These are phyloP conservation scores for Hirudinaria manillensis DNA, from an alignment of 2,888 invertebrate species.

Conservation along the genomic window DNA sequence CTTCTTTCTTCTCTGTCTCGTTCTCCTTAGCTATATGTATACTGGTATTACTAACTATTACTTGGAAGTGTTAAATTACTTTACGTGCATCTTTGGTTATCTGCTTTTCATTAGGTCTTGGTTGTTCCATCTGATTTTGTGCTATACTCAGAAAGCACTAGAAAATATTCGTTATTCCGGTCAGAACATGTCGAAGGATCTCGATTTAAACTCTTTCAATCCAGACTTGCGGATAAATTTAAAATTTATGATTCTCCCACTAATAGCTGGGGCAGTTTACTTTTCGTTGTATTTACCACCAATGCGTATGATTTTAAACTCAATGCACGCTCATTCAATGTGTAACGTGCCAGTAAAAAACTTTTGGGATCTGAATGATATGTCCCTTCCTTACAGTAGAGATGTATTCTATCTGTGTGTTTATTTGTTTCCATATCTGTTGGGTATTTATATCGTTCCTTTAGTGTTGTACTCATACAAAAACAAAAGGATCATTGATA, in stretches of 20 bases:
- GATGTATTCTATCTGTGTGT: conserved; percentile 11
- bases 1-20: neutral
- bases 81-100: conserved; percentile 20
- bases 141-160: neutral
- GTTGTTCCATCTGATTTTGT: conserved; percentile 17
- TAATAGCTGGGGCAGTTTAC: neutral
- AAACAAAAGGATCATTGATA: conserved; percentile 14
- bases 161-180: neutral
- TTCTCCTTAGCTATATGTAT: neutral
- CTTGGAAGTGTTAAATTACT: conserved; percentile 16
- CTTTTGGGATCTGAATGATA: conserved; percentile 27
- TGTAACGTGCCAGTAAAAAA: conserved; percentile 26
- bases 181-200: neutral
- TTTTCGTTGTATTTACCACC: conserved; percentile 20
- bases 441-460: neutral
- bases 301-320: conserved; percentile 18
- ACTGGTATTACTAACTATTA: neutral
- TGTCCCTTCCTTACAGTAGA: conserved; percentile 9
- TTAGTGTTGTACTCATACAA: neutral
- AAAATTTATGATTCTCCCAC: neutral
- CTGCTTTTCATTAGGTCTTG: conserved; percentile 4
- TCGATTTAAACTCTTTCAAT: neutral
- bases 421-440: conserved; percentile 8
- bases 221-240: neutral
- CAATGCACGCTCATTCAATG: conserved; percentile 8